Evolutionary conservation across 35 echinoderm and acorn worm genomes (phyloP).

Genomic region (Lytechinus pictus): DNA sequence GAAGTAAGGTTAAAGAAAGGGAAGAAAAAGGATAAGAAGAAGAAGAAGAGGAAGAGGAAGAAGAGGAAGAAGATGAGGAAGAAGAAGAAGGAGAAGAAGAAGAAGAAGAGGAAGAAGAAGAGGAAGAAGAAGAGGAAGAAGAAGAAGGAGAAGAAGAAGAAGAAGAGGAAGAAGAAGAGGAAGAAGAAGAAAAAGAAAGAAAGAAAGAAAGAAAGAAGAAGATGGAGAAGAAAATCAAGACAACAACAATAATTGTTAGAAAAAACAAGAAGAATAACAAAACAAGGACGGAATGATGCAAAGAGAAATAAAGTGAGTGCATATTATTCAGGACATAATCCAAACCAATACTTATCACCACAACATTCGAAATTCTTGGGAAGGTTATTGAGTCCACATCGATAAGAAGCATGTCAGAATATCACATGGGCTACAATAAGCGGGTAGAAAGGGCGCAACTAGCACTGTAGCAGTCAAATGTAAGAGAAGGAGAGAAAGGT

Average conservation of each 20-base stretch:
- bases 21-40: no score
- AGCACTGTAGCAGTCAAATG: background rate
- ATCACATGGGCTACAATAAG: background rate
- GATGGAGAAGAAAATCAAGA: background rate
- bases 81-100: no score
- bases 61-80: no score
- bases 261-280: no score
- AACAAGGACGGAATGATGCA: background rate
- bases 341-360: background rate
- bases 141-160: background rate
- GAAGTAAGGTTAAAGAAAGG: no score
- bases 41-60: no score
- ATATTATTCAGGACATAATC: no score
- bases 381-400: background rate
- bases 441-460: background rate
- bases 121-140: background rate
- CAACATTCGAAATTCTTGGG: background rate
- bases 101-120: background rate
- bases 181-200: background rate
- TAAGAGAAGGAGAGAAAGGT: no score
- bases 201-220: background rate
- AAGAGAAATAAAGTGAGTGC: no score
- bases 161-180: background rate
- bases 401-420: background rate
- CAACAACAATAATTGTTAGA: no score